Evolutionary conservation across 2,113 vertebrate genomes (phyloP).

Genomic region (Fregata magnificens): DNA sequence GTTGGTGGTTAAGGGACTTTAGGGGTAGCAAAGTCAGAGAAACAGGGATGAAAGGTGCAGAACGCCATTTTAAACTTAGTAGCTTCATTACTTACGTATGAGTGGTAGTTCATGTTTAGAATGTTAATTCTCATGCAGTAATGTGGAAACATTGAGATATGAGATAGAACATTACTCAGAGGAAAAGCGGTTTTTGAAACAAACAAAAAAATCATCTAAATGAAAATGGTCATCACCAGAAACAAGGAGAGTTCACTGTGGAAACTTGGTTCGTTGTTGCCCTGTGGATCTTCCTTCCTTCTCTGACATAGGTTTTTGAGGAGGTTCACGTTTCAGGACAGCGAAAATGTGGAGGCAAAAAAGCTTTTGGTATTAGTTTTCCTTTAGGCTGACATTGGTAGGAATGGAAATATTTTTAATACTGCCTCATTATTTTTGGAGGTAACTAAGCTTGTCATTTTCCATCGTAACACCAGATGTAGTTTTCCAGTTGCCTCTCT

Average conservation of each 20-base stretch:
- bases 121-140: background rate
- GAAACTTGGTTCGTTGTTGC: background rate
- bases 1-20: background rate
- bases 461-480: background rate
- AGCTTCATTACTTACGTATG: background rate
- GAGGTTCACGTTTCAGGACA: background rate
- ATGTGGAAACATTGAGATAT: background rate
- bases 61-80: background rate
- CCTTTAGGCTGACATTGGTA: background rate
- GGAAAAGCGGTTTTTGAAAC: background rate
- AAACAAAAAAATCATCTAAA: background rate
- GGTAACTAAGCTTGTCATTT: constrained; percentile 2
- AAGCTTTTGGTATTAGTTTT: constrained; percentile 2
- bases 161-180: background rate
- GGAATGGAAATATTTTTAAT: constrained; percentile 38
- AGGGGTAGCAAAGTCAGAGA: background rate
- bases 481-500: constrained; percentile 37
- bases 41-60: background rate
- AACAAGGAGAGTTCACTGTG: background rate
- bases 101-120: background rate
- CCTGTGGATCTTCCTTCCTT: background rate
- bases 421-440: constrained; percentile 2
- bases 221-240: background rate
- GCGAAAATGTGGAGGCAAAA: background rate
- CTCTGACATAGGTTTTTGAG: background rate